These are phyloP conservation scores for Strix aluco DNA, from an alignment of 2,113 vertebrate genomes.

Conservation along the genomic window DNA sequence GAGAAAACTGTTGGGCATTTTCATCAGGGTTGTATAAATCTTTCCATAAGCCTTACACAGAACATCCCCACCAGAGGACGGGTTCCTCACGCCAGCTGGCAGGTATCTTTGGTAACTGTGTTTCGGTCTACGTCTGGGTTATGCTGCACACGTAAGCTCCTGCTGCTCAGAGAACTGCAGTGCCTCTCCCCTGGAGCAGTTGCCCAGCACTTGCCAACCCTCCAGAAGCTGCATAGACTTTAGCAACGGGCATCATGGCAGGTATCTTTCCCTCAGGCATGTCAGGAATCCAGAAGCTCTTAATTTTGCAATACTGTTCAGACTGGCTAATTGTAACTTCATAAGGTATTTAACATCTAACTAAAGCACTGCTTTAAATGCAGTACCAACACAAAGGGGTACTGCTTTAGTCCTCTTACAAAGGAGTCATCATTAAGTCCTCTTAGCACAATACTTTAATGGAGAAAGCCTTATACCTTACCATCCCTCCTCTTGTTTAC, in stretches of 20 bases:
- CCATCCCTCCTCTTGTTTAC: background rate
- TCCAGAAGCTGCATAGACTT: background rate
- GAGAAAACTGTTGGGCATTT: background rate
- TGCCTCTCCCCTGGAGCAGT: background rate
- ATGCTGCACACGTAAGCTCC: background rate
- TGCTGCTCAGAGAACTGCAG: accelerated
- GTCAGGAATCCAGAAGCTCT: background rate
- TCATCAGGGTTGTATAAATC: background rate
- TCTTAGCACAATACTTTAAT: background rate
- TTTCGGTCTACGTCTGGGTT: background rate
- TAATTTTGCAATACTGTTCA: background rate
- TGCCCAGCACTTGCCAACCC: background rate
- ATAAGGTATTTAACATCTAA: background rate
- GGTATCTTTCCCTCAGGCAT: background rate
- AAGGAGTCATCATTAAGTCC: background rate
- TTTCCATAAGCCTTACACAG: background rate
- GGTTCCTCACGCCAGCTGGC: background rate
- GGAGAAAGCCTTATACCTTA: background rate
- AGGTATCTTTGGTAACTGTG: background rate
- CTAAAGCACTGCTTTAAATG: background rate
- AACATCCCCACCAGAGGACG: background rate
- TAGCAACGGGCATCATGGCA: background rate
- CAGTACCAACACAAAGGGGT: background rate
- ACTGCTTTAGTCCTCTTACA: background rate
- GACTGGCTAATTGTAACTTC: background rate